Conservation (phyloP, 1,140 invertebrate genomes). For the Saccostrea glomerata region DNA sequence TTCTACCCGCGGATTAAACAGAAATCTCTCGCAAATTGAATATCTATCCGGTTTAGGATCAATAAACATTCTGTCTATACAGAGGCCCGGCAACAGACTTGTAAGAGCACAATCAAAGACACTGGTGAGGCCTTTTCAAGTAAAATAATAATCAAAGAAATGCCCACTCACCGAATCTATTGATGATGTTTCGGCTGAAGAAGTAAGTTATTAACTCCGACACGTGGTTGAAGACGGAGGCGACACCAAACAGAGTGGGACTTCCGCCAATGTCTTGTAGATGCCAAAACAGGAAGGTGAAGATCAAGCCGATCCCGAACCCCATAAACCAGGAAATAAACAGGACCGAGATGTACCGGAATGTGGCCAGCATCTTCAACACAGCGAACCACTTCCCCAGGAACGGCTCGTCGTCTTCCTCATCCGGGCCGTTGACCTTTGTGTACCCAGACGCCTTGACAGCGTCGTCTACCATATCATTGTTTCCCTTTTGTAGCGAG, state of each 20-base stretch:
- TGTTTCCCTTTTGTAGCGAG: constrained; percentile 62
- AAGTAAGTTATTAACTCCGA: constrained; percentile 99
- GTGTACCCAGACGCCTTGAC: constrained; percentile 60
- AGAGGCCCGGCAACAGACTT: no score
- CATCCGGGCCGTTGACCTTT: constrained; percentile 3
- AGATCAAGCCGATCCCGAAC: constrained; percentile 99
- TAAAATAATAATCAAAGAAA: not conserved
- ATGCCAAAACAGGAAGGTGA: constrained; percentile 99
- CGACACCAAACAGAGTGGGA: constrained; percentile 97
- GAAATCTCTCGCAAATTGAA: no score
- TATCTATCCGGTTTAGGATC: no score
- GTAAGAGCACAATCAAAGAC: no score
- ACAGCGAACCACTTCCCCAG: constrained; percentile 74
- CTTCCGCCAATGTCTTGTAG: constrained; percentile 96
- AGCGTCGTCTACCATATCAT: constrained; percentile 74
- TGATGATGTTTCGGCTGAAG: constrained; percentile 96
- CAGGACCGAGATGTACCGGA: constrained; percentile 85
- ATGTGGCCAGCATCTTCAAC: constrained; percentile 71
- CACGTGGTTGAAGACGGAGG: constrained; percentile 98
- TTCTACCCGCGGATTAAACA: no score
- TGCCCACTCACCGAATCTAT: constrained; percentile 70
- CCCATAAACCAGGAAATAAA: constrained; percentile 99
- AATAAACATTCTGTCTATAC: no score
- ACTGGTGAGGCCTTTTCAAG: no score
- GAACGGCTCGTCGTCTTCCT: constrained; percentile 69